Base-by-base conservation (phyloP, 2,888 invertebrate genomes). In the Eledone cirrhosa region DNA sequence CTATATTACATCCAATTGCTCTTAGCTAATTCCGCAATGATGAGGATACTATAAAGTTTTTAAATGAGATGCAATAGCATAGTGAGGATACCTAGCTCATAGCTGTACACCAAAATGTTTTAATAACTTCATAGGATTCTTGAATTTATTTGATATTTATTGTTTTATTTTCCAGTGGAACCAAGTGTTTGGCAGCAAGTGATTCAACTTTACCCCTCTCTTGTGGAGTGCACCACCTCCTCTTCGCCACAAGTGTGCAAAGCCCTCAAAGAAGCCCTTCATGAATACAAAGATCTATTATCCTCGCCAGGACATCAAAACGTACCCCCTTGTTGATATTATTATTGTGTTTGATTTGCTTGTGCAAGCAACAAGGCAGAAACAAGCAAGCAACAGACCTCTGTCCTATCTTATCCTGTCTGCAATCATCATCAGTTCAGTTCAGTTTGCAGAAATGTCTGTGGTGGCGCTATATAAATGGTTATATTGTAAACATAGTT, bases 181-280 rank as follows among this genome's bases (percentile, higher is more conserved):
- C 93, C 94, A 84, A 94, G 94, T 29, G 97, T 97, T 0, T 98
- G 98, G 98, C 94, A 96, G 89, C 97, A 97, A 89, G 92, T 98
- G 79, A 97, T 98, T 87, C 95, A 94, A 31, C 92, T 98, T 48
- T 98, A 98, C 92, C 97, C 97, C 0, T 94, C 94, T 88, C 92
- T 98, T 86, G 97, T 97, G 75, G 94, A 95, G 87, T 96, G 95
- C 88, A 95, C 83, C 47, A 94, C 95, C 77, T 95, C 95, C 22
- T 94, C 94, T 78, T 95, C 95, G 7, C 93, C 94, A 14, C 95
- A 95, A 91, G 95, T 96, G 22, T 95, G 95, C 75, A 93, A 94
- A 82, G 95, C 96, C 22, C 92, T 96, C 78, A 92, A 94, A 63
- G 96, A 96, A 90, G 97, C 97, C 24, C 93, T 98, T 82, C 93